Percentiles rank a stretch among this genome's conserved stretches.
Evolutionary conservation across 2,797 vertebrate genomes (phyloP).

Genomic region (Paguma larvata): DNA sequence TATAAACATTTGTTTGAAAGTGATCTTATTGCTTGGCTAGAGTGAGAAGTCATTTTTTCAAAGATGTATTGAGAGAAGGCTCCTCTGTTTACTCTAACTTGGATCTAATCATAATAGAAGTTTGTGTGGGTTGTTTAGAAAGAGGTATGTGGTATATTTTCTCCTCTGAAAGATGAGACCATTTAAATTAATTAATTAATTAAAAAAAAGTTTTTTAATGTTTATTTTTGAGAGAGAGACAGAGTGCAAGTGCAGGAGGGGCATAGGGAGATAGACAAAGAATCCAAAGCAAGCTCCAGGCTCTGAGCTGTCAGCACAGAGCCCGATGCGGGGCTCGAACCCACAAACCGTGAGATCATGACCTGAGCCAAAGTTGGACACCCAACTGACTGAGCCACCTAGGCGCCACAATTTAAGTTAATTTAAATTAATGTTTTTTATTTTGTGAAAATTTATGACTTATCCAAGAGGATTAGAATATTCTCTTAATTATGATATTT

Average conservation of each 20-base stretch:
- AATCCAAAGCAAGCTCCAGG: no score
- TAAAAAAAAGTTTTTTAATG: no score
- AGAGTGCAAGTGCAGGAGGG: no score
- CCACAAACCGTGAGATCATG: no score
- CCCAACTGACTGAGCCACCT: no score
- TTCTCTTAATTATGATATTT: conserved; percentile 32
- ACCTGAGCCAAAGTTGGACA: no score
- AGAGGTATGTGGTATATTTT: not conserved
- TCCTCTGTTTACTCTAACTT: not conserved
- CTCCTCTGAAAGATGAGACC: not conserved
- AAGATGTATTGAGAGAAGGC: not conserved
- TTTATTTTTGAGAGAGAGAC: no score
- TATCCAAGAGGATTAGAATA: conserved; percentile 37
- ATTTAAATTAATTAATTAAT: not conserved
- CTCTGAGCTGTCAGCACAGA: no score
- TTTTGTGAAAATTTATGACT: conserved; percentile 4
- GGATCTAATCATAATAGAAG: not conserved
- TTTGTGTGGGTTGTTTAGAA: conserved; percentile 23
- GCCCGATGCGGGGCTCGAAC: no score
- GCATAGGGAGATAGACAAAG: no score
- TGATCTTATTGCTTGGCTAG: not conserved
- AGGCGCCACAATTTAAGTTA: no score
- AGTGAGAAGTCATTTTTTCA: not conserved
- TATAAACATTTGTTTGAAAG: not conserved
- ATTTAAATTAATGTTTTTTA: conserved; percentile 1